A percentile compares a stretch with the other conserved stretches of the same genome.
phyloP scores from a whole-genome alignment of 2,888 invertebrate genomes.

The Mamestra brassicae region DNA sequence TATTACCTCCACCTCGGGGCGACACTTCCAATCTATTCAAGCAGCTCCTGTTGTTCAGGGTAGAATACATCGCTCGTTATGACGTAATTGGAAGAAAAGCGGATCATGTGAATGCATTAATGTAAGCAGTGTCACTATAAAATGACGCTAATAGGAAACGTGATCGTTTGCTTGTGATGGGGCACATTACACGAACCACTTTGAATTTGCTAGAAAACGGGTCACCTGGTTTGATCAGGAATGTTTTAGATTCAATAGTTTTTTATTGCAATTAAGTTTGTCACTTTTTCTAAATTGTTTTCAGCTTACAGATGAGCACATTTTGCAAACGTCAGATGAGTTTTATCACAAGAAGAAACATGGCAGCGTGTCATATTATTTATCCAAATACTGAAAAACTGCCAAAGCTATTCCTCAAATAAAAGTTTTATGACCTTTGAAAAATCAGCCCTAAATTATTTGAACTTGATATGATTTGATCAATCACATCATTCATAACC shows the following conservation, averaged over 20 bases:
- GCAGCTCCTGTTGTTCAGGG: constrained; percentile 3
- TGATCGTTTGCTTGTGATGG: constrained; percentile 51
- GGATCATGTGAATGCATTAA: constrained; percentile 65
- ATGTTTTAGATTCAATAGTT: not conserved
- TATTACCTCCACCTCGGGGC: not conserved
- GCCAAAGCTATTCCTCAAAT: no score
- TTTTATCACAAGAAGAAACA: no score
- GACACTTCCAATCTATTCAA: constrained; percentile 16
- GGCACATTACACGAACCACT: constrained; percentile 14
- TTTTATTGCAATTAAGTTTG: not conserved
- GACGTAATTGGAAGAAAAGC: constrained; percentile 46
- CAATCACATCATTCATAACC: no score
- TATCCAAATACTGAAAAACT: no score
- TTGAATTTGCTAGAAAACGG: constrained; percentile 11
- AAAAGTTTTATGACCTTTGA: no score
- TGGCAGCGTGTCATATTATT: no score
- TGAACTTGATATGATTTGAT: no score
- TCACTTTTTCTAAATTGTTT: not conserved
- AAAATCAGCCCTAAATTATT: no score
- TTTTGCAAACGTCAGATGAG: not conserved
- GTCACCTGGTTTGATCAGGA: not conserved
- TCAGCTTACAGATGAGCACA: not conserved
- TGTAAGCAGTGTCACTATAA: constrained; percentile 67
- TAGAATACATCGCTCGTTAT: constrained; percentile 31
- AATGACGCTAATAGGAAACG: constrained; percentile 70